Percentiles rank a stretch among this genome's conserved stretches.
Evolutionary conservation across 2,113 vertebrate species (phyloP).

Genomic region (Triplophysa rosa): DNA sequence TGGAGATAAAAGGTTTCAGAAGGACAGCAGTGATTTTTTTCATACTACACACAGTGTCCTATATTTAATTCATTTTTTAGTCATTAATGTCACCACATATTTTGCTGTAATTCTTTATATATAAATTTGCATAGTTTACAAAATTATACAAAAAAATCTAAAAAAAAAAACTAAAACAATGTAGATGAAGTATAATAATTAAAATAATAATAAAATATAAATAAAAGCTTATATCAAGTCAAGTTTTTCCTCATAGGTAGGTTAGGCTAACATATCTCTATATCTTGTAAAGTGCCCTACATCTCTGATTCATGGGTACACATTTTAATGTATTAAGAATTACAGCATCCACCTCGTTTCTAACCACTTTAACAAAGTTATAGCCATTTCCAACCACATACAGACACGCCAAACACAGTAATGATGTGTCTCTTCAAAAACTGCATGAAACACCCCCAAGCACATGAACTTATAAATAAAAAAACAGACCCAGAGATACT

Average conservation of each 20-base stretch:
- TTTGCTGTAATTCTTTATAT: not conserved
- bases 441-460: not conserved
- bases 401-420: not conserved
- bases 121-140: conserved; percentile 13
- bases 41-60: too few species aligned
- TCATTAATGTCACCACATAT: too few species aligned
- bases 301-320: not conserved
- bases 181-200: not conserved
- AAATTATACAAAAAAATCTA: conserved; percentile 50
- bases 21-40: too few species aligned
- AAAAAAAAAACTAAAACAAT: conserved; percentile 22
- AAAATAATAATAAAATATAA: not conserved
- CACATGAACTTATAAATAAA: not conserved
- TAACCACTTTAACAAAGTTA: not conserved
- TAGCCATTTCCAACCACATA: not conserved
- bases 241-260: not conserved
- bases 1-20: too few species aligned
- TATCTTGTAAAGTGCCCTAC: not conserved
- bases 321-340: not conserved
- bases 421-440: not conserved
- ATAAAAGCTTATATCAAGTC: not conserved
- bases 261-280: not conserved
- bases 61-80: too few species aligned
- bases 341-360: not conserved
- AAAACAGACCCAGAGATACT: not conserved